These are phyloP conservation scores for Eulemur mongoz DNA, from an alignment of 2,797 vertebrate species.

Conservation along the genomic window DNA sequence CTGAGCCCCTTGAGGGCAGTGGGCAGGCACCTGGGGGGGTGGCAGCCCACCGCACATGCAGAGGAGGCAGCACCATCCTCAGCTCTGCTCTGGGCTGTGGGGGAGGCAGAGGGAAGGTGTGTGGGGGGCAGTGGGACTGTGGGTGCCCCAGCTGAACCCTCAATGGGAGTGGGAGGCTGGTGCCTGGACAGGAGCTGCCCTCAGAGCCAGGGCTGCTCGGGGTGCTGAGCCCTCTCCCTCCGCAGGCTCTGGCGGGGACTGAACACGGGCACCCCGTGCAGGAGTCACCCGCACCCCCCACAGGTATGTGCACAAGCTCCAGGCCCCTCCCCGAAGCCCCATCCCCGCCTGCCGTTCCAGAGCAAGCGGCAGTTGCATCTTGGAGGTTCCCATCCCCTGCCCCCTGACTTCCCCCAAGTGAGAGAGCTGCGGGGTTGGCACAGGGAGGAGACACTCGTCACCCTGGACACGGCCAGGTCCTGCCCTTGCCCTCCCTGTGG, in stretches of 20 bases:
- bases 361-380: neutral
- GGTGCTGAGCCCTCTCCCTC: neutral
- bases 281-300: neutral
- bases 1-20: neutral
- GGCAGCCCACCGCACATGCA: neutral
- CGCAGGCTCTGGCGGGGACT: neutral
- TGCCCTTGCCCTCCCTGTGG: neutral
- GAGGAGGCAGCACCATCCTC: neutral
- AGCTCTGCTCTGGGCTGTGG: neutral
- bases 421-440: constrained; percentile 65
- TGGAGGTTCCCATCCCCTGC: neutral
- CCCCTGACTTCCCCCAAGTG: constrained; percentile 69
- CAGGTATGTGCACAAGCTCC: constrained; percentile 39
- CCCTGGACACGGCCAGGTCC: too few species aligned
- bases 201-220: rapidly evolving
- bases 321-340: too few species aligned
- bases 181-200: neutral
- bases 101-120: neutral
- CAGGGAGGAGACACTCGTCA: neutral
- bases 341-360: neutral
- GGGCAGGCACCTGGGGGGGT: neutral
- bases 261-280: neutral
- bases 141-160: rapidly evolving
- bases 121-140: neutral
- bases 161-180: neutral